These are phyloP conservation scores for Augiades crinisus DNA, from an alignment of 2,888 invertebrate species.

Conservation along the genomic window DNA sequence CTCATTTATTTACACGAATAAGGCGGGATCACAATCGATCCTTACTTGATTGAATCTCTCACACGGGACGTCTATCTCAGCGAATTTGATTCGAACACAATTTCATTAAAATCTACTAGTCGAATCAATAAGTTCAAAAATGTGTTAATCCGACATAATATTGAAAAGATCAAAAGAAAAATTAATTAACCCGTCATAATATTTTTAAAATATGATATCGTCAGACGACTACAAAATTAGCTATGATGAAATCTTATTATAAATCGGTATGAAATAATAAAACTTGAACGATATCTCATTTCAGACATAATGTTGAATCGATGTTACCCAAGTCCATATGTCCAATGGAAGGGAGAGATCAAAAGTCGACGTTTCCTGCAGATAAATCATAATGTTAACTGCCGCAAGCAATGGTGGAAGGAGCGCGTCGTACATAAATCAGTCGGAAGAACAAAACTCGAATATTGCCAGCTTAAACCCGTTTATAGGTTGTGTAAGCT, in stretches of 20 bases:
- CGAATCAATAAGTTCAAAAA: too few species aligned
- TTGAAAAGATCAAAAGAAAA: too few species aligned
- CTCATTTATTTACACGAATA: conserved; percentile 62
- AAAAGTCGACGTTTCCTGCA: conserved; percentile 44
- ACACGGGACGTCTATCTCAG: conserved; percentile 44
- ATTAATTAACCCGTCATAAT: too few species aligned
- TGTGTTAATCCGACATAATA: too few species aligned
- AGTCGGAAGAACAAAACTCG: conserved; percentile 23
- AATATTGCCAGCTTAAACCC: conserved; percentile 13
- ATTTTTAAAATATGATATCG: too few species aligned
- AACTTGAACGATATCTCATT: conserved; percentile 26
- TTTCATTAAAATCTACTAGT: conserved; percentile 63
- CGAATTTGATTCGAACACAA: conserved; percentile 63
- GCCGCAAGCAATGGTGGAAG: conserved; percentile 28
- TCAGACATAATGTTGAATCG: conserved; percentile 27
- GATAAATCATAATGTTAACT: conserved; percentile 43
- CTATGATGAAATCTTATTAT: not conserved
- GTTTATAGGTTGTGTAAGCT: conserved; percentile 17
- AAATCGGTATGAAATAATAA: conserved; percentile 24
- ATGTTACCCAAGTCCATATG: conserved; percentile 26
- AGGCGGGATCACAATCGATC: conserved; percentile 58
- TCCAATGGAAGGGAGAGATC: conserved; percentile 37
- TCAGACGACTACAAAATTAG: too few species aligned
- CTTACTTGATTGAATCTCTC: conserved; percentile 65
- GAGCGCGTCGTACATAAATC: conserved; percentile 31